Conservation (phyloP, 1,140 invertebrate species). For the Cotesia glomerata region DNA sequence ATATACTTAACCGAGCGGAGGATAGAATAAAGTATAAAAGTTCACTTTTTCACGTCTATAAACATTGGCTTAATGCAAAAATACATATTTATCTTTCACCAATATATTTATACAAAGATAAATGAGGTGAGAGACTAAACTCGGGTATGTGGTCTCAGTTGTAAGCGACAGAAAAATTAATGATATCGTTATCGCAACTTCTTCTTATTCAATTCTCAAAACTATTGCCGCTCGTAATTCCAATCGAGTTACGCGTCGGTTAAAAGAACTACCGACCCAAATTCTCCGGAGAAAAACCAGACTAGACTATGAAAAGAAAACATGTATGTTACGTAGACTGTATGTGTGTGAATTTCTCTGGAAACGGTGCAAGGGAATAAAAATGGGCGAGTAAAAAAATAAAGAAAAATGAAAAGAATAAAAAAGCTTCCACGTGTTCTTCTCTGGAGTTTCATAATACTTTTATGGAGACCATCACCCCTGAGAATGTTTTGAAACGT, state of each 20-base stretch:
- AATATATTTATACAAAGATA: neutral
- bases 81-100: too few species aligned
- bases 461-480: slow-evolving; percentile 1
- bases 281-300: neutral
- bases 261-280: neutral
- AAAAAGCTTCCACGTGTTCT: neutral
- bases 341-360: neutral
- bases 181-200: neutral
- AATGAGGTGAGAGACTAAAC: neutral
- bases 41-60: too few species aligned
- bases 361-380: neutral
- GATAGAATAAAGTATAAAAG: too few species aligned
- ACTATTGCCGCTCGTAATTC: slow-evolving; percentile 25
- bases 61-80: too few species aligned
- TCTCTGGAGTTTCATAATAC: neutral
- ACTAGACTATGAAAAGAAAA: neutral
- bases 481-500: neutral
- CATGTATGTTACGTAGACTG: neutral
- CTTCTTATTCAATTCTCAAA: slow-evolving; percentile 26
- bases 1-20: too few species aligned
- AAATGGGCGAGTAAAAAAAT: neutral
- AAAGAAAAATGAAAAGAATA: slow-evolving; percentile 1
- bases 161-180: neutral
- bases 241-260: slow-evolving; percentile 2
- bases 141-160: neutral